Evolutionary conservation across 2,888 invertebrate genomes (phyloP).

Genomic region (Sisyra terminalis): DNA sequence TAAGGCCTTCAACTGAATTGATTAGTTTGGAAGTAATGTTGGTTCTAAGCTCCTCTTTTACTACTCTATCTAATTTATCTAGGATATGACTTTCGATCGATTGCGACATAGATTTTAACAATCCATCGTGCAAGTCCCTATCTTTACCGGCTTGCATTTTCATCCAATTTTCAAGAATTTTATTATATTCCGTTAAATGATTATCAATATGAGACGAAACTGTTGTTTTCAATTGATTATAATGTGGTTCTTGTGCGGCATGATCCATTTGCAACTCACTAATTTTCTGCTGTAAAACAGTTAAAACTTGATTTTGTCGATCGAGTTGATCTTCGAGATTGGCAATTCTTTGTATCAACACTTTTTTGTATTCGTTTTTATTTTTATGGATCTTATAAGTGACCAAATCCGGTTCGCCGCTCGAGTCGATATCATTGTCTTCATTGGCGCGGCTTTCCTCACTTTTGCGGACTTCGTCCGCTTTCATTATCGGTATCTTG

Average conservation of each 20-base stretch:
- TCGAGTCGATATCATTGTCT: not conserved
- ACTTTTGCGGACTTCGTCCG: slow-evolving; percentile 20
- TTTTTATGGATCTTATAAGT: too few species aligned
- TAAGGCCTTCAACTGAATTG: slow-evolving; percentile 54
- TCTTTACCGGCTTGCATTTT: slow-evolving; percentile 29
- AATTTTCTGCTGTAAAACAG: slow-evolving; percentile 1
- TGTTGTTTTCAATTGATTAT: not conserved
- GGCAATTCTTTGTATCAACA: not conserved
- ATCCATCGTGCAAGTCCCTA: slow-evolving; percentile 30
- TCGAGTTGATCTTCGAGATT: slow-evolving; percentile 5
- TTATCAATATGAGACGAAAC: slow-evolving; percentile 4
- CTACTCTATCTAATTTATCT: slow-evolving; percentile 35
- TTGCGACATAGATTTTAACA: slow-evolving; percentile 35
- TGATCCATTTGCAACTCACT: slow-evolving; percentile 1
- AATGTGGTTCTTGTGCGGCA: not conserved
- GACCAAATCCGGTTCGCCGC: not conserved
- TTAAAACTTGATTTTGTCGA: slow-evolving; percentile 3
- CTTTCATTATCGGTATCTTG: slow-evolving; percentile 25
- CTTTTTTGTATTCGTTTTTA: too few species aligned
- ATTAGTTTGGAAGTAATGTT: slow-evolving; percentile 38
- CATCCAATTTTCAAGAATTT: slow-evolving; percentile 22
- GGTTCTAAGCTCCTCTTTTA: slow-evolving; percentile 38
- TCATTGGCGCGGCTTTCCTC: slow-evolving; percentile 13
- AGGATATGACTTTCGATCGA: slow-evolving; percentile 31
- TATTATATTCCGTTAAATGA: slow-evolving; percentile 11